Evolutionary conservation across 1,140 invertebrate species (phyloP).

Genomic region (Drosophila lowei): DNA sequence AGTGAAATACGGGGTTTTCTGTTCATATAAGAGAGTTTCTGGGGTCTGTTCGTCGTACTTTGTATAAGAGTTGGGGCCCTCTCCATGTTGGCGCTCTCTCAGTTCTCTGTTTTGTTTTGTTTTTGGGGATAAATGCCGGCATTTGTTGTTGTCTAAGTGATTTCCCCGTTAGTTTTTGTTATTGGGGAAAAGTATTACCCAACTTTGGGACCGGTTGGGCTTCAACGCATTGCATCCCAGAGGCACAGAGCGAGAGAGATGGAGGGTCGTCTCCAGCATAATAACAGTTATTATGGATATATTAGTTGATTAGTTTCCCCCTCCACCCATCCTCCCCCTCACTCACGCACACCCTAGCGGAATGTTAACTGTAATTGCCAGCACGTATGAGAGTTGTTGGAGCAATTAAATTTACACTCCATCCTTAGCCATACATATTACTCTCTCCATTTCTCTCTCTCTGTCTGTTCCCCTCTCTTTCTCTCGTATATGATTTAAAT

Average conservation of each 20-base stretch:
- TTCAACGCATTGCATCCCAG: slow-evolving; percentile 11
- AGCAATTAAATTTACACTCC: slow-evolving; percentile 34
- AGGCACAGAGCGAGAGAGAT: too few species aligned
- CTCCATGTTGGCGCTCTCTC: not conserved
- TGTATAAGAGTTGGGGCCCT: slow-evolving; percentile 32
- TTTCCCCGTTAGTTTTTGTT: slow-evolving; percentile 22
- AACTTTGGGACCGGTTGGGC: slow-evolving; percentile 35
- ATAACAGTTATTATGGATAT: slow-evolving; percentile 75
- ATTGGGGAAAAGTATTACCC: slow-evolving; percentile 15
- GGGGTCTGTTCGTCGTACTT: not conserved
- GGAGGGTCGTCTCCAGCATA: slow-evolving; percentile 24
- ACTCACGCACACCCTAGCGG: not conserved
- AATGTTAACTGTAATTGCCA: slow-evolving; percentile 49
- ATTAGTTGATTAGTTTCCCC: slow-evolving; percentile 61
- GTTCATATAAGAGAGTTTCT: slow-evolving; percentile 28
- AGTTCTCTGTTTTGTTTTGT: slow-evolving; percentile 48
- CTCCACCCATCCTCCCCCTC: not conserved
- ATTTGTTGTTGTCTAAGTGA: slow-evolving; percentile 26
- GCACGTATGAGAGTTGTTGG: slow-evolving; percentile 28
- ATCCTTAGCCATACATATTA: too few species aligned
- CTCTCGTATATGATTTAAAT: slow-evolving; percentile 16
- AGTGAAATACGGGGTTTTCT: slow-evolving; percentile 46
- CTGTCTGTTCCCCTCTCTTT: not conserved
- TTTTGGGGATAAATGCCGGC: slow-evolving; percentile 66
- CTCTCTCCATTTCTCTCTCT: not conserved